Evolutionary conservation across 2,113 vertebrate species (phyloP).

Genomic region (Gallinago media): DNA sequence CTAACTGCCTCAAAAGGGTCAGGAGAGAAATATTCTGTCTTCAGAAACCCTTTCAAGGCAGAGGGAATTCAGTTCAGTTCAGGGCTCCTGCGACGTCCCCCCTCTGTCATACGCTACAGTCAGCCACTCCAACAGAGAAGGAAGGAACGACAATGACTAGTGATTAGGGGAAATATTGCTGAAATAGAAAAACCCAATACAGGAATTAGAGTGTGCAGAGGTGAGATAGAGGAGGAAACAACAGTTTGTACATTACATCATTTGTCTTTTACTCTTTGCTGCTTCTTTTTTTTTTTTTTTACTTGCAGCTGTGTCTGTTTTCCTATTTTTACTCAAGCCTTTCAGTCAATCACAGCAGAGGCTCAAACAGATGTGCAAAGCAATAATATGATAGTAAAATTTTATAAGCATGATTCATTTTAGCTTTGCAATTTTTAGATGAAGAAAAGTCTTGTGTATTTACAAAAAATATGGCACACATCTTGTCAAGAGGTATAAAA

Average conservation of each 20-base stretch:
- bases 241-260: not conserved
- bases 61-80: not conserved
- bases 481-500: constrained; percentile 21
- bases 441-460: constrained; percentile 34
- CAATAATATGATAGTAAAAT: constrained; percentile 44
- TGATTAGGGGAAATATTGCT: not conserved
- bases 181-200: not conserved
- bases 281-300: not conserved
- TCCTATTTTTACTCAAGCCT: constrained; percentile 51
- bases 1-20: not conserved
- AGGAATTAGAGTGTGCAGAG: not conserved
- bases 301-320: constrained; percentile 39
- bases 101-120: not conserved
- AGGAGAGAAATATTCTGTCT: not conserved
- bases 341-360: constrained; percentile 18
- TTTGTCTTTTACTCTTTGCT: not conserved
- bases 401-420: constrained; percentile 53
- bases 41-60: not conserved
- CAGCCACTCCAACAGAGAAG: not conserved
- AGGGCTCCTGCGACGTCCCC: not conserved
- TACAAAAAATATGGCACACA: constrained; percentile 30
- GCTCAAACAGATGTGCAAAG: constrained; percentile 47
- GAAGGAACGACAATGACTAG: not conserved
- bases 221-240: not conserved
- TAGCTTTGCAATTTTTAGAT: constrained; percentile 23